Base-by-base conservation (phyloP, 2,113 vertebrate genomes). In the Xiphias gladius region DNA sequence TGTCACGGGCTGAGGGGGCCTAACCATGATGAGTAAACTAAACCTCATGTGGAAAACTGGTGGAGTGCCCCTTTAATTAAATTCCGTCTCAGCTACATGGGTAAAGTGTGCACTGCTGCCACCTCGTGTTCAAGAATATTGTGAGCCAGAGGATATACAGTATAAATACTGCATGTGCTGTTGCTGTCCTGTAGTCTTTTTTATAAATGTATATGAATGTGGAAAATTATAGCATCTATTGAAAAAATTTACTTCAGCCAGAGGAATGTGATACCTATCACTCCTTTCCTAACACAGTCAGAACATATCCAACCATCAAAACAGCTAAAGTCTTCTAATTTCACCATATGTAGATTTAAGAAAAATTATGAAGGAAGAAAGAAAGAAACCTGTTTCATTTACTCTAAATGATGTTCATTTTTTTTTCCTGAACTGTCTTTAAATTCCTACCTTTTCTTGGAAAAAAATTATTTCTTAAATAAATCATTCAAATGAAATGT, bases 91-190 rank as follows among this genome's bases (percentile, higher is more conserved):
- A 24, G 43, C 26, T 22, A 2, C 28, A 26, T 55, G 9, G 17
- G 16, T 52, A 48, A 55, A 43, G 28, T n/a, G 20, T 73, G 12
- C 22, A 52, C 30, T 86, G 19, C 69, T 79, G 79, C 79, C 76
- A 78, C 20, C 86, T 16, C 76, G 62, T 88, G 85, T 62, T 77
- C 32, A 66, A 39, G 54, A 24, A 13, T 5, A 57, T 57, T 57
- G 12, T 24, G 13, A 24, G 22, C 20, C 10, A 54, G 35, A 39
- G 20, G 20, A 64, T 39, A 14, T n/a, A n/a, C n/a, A n/a, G n/a
- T n/a, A n/a, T 0, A 65, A 65, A 14, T 19, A 39, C 32, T 35
- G 32, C 6, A 19, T 39, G 28, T 37, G 2, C 59, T 63, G 54
- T 4, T 57, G 54, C 54, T 57, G 2, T 26, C 14, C 14, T 43